Base-by-base conservation (phyloP, 2,888 invertebrate species). In the Agrilus biguttatus region DNA sequence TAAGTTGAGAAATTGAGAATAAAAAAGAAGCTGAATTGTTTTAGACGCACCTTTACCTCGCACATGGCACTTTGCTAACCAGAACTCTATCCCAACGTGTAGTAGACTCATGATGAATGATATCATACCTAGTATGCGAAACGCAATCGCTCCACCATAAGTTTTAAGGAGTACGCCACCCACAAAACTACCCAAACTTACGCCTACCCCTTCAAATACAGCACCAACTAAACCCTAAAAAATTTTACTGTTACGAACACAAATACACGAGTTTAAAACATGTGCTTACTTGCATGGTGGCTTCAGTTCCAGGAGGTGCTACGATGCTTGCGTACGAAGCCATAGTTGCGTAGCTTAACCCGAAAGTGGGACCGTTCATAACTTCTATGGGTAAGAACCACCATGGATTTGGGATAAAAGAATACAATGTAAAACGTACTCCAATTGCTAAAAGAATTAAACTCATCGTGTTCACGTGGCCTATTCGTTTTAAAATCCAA, bases 311-410 rank as follows among this genome's bases (percentile, higher is more conserved):
- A 0, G 81, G 75, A 2, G 88, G 87, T 2, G 90, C 82, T 1
- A 87, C 77, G 47, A 83, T 77, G 58, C 80, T 85, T 0, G 89
- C 89, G 63, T 89, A 91, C 0, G 88, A 86, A 14, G 88, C 80
- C 85, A 90, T 87, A 8, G 87, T 82, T 0, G 89, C 79, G 62
- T 86, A 91, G 56, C 86, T 86, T 59, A 91, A 74, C 14, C 92
- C 92, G 60, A 87, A 86, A 0, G 91, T 89, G 17, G 92, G 68
- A 1, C 93, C 91, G 64, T 93, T 90, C 8, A 86, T 66, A 47
- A 90, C 62, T 64, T 95, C 95, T 41, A 93, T 77, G 0, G 88
- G 81, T 45, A 95, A 68, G 38, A 85, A 78, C 70, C 77, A 78
- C 90, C 91, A 91, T 0, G 88, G 80, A 63, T 89, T 80, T 1